Base-by-base conservation (phyloP, 2,797 vertebrate species). In the Gouania willdenowi region DNA sequence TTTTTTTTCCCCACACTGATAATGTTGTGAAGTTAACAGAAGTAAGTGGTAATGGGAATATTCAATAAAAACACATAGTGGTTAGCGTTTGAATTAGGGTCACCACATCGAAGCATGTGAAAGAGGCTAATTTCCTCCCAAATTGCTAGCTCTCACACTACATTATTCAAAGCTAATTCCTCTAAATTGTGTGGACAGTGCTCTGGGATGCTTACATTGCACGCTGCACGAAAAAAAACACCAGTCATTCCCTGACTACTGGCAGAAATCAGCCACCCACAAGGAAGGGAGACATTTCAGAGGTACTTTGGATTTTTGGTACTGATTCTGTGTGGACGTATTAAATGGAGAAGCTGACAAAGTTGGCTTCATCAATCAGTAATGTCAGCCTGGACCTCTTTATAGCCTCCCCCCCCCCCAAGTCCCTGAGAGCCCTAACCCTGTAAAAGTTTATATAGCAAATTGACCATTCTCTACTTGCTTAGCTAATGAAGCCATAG, bases 401-500 rank as follows among this genome's bases (percentile, higher is more conserved):
- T 80, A 86, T 71, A 61, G 69, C 59, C 71, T 72, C 69, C 58
- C 2, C 9, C 59, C 71, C 72, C 69, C 58, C 2, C 9, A 41
- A 71, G 56, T 75, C 76, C 78, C 71, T 66, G 66, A 80, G 78
- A 87, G 77, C 70, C 70, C 72, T 83, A 84, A 86, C 78, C 71
- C 60, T 12, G 27, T 35, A 78, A 82, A 84, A 83, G 72, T 85
- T 85, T 76, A 79, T 64, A 55, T 57, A 76, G 79, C 39, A 64
- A 71, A 81, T 59, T 72, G 78, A 85, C 66, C 59, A 15, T 27
- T 63, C 74, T 74, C 32, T 9, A 79, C 75, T 79, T 85, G 81
- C 77, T 77, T 35, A 57, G 80, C 83, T 86, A 74, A 84, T 91
- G 79, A 81, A 81, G 66, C 55, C 76, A n/a, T n/a, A 55, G 70